Percentiles rank a stretch among this genome's conserved stretches.
Evolutionary conservation across 2,113 vertebrate species (phyloP).

Genomic region (Carettochelys insculpta): DNA sequence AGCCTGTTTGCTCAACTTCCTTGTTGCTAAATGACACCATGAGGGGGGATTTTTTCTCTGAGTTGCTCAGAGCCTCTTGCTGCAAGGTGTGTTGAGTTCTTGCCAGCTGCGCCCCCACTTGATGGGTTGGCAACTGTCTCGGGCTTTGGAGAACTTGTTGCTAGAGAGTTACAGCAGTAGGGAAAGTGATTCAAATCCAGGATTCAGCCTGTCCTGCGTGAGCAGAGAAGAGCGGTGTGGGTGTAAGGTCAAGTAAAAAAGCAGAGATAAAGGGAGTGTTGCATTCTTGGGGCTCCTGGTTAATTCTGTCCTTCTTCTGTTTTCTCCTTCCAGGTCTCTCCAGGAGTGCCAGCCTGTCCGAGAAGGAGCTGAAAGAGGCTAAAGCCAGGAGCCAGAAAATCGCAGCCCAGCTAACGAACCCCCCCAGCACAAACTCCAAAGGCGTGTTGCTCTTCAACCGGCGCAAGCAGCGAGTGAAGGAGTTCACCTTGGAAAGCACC

Average conservation of each 20-base stretch:
- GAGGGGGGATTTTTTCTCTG: not conserved
- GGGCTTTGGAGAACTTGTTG: not conserved
- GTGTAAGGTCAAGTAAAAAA: not conserved
- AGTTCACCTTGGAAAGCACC: slow-evolving; percentile 82
- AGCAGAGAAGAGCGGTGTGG: not conserved
- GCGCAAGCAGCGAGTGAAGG: slow-evolving; percentile 88
- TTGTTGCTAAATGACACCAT: not conserved
- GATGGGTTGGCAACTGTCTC: not conserved
- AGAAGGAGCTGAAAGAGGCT: slow-evolving; percentile 92
- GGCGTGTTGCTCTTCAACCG: slow-evolving; percentile 94
- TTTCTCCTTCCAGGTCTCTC: slow-evolving; percentile 79
- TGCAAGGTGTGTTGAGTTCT: not conserved
- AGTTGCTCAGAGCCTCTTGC: not conserved
- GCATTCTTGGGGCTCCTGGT: not conserved
- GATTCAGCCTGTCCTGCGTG: not conserved
- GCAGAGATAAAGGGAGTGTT: not conserved
- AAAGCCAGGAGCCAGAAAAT: slow-evolving; percentile 89
- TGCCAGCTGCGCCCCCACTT: too few relatives aligned
- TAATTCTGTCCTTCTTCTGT: slow-evolving; percentile 22
- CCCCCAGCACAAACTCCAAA: slow-evolving; percentile 86
- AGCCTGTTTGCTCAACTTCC: not conserved
- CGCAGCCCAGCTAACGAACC: slow-evolving; percentile 89
- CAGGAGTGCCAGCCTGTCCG: slow-evolving; percentile 87
- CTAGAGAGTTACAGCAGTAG: not conserved
- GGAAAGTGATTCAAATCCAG: not conserved